Evolutionary conservation across 2,797 vertebrate genomes (phyloP).

Genomic region (Eospalax fontanierii): DNA sequence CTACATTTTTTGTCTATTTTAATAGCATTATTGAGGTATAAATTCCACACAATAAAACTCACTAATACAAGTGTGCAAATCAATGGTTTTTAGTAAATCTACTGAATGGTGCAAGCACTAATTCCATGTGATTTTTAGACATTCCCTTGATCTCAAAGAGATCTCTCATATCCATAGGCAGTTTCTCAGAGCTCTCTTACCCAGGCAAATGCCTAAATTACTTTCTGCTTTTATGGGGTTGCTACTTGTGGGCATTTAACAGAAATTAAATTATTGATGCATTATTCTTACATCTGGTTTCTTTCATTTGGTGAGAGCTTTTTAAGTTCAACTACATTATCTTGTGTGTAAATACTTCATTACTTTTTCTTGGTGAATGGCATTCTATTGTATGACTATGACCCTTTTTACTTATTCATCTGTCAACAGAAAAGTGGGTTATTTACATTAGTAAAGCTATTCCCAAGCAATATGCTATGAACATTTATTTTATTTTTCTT

Average conservation of each 20-base stretch:
- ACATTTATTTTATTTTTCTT: not conserved
- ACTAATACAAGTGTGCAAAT: constrained; percentile 18
- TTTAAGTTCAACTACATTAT: not conserved
- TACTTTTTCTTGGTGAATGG: not conserved
- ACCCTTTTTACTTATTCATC: not conserved
- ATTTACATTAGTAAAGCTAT: not conserved
- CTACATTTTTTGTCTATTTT: constrained; percentile 57
- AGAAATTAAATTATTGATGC: not conserved
- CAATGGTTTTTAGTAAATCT: constrained; percentile 36
- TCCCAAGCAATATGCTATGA: not conserved
- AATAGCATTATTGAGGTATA: constrained; percentile 37
- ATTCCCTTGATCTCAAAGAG: not conserved
- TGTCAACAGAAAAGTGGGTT: not conserved
- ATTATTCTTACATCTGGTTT: not conserved
- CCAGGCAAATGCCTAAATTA: not conserved
- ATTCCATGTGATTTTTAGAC: not conserved
- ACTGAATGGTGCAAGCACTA: not conserved
- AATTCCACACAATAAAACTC: constrained; percentile 54
- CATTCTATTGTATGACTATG: not conserved
- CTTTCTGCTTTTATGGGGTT: not conserved
- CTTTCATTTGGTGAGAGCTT: constrained; percentile 8
- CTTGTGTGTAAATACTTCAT: not conserved
- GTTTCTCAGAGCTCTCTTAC: not conserved
- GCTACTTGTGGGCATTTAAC: not conserved
- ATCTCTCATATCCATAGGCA: not conserved